phyloP scores from a whole-genome alignment of 2,797 vertebrate genomes.

The Nothura maculosa region DNA sequence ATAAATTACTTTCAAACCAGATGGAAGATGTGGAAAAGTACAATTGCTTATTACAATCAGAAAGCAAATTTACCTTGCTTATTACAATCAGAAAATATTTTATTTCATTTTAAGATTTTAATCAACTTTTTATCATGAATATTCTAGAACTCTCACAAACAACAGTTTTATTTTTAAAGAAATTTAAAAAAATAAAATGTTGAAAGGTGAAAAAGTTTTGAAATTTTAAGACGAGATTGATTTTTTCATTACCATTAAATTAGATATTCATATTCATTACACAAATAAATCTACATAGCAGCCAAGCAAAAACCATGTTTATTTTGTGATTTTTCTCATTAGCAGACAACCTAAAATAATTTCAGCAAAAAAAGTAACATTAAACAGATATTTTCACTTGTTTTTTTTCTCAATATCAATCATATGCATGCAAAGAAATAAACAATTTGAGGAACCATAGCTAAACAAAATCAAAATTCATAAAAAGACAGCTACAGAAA shows the following conservation, averaged over 20 bases:
- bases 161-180: background rate
- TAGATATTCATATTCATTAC: background rate
- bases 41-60: background rate
- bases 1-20: background rate
- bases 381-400: background rate
- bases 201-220: background rate
- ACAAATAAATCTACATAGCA: background rate
- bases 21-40: background rate
- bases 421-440: slow-evolving; percentile 68
- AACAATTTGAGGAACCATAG: slow-evolving; percentile 60
- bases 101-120: background rate
- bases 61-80: too few relatives aligned
- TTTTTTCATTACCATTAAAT: background rate
- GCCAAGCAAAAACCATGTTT: background rate
- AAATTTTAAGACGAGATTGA: background rate
- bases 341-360: background rate
- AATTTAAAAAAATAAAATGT: background rate
- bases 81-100: background rate
- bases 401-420: background rate
- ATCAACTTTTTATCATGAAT: background rate
- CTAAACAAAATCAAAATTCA: background rate
- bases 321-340: background rate
- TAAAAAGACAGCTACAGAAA: too few relatives aligned
- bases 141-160: background rate
- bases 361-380: background rate